phyloP scores from a whole-genome alignment of 2,888 invertebrate genomes.

The Polietes domitor region DNA sequence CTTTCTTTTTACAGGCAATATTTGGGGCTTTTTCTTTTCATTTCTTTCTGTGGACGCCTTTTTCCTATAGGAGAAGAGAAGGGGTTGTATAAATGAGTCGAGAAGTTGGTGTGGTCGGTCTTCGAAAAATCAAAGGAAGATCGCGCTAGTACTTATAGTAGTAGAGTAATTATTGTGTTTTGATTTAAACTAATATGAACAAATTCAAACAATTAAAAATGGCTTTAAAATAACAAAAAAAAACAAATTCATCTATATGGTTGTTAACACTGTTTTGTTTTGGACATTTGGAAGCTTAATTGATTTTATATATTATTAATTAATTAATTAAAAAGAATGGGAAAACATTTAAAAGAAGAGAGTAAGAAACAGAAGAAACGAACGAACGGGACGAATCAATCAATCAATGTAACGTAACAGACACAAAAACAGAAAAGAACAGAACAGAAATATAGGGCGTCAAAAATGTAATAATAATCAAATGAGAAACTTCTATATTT shows the following conservation, averaged over 20 bases:
- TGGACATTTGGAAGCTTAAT: constrained; percentile 66
- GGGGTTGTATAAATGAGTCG: neutral
- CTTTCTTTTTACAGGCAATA: constrained; percentile 61
- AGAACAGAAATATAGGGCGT: constrained; percentile 38
- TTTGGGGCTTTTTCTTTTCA: constrained; percentile 58
- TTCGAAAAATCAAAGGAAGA: constrained; percentile 61
- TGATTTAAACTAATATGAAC: constrained; percentile 66
- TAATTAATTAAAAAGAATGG: constrained; percentile 63
- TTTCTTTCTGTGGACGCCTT: constrained; percentile 63
- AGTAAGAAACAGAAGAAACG: constrained; percentile 60
- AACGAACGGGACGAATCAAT: constrained; percentile 32
- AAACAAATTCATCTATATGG: constrained; percentile 65
- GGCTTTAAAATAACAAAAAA: constrained; percentile 59
- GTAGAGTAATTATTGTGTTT: constrained; percentile 40
- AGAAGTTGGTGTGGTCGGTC: too few relatives aligned
- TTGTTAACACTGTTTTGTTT: constrained; percentile 64
- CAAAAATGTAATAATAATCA: constrained; percentile 43
- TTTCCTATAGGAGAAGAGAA: neutral
- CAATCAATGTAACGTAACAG: constrained; percentile 18
- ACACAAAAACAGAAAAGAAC: constrained; percentile 37
- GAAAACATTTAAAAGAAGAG: constrained; percentile 57
- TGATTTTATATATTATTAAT: constrained; percentile 57
- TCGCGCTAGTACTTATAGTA: constrained; percentile 62
- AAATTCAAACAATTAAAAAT: constrained; percentile 68
- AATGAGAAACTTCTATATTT: constrained; percentile 27